Evolutionary conservation across 2,888 invertebrate species (phyloP), one percentile per base, ranked within the genome.

Genomic region (Latrodectus elegans): DNA sequence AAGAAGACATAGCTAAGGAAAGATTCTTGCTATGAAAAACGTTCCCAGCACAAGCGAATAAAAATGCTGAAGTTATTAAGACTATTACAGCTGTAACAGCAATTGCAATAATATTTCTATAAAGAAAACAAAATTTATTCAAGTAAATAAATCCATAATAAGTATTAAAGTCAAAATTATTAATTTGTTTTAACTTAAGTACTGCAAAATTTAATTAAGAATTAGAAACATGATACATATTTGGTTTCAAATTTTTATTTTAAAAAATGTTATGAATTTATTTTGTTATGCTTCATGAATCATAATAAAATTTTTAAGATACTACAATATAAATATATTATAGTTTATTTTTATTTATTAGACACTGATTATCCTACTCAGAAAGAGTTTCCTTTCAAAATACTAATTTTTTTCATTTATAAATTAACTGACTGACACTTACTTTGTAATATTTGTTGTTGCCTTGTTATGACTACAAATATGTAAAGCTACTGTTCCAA

Each of bases 401-500:
- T 68, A 60, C 11, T 60, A 60, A 55, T 15, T 15, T 15, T 15
- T 60, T 10, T 15, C 10, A n/a, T 11, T n/a, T 60, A n/a, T 60
- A 60, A 26, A 15, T 14, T 51, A 1, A 9, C 12, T n/a, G 0
- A 6, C 6, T 52, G 9, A 12, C 51, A 68, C 80, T 81, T 81
- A 90, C 90, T 90, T 89, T 26, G 89, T 90, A 17, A 91, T 76
- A 70, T 89, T 90, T 51, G 90, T 89, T 26, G 86, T 82, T n/a
- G 88, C 89, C 81, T 90, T 90, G 79, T 91, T 91, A 74, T 91
- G 91, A 76, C 91, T 90, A n/a, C 91, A 90, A 76, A 91, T 90
- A 92, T 96, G 96, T 95, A 96, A 96, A 83, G 95, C 94, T 85
- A 96, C 95, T 0, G 95, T 95, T 12, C 96, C 96, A 49, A 97